A percentile compares a stretch with the other conserved stretches of the same genome.
Evolutionary conservation across 2,113 vertebrate species (phyloP).

Genomic region (Bubalus kerabau): DNA sequence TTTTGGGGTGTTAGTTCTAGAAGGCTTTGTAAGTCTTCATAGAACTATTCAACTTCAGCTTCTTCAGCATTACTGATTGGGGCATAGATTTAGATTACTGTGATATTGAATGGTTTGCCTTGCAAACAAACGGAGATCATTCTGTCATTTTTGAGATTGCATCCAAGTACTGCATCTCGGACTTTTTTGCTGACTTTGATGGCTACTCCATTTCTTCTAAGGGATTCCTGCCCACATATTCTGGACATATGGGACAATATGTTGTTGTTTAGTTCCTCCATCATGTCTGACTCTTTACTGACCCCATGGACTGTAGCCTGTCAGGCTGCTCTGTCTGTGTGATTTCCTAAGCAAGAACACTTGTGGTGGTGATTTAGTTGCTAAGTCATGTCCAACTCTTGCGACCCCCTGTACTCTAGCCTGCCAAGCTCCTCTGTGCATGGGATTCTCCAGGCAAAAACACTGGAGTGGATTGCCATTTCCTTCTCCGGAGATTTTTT

Average conservation of each 20-base stretch:
- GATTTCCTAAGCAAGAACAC: neutral
- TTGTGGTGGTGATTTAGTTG: neutral
- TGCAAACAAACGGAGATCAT: neutral
- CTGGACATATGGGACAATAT: neutral
- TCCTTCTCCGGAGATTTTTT: neutral
- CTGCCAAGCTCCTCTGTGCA: neutral
- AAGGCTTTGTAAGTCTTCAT: neutral
- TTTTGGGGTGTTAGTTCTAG: neutral
- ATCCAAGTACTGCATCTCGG: neutral
- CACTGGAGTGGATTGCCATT: neutral
- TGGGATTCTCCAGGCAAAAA: neutral
- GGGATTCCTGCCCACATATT: neutral
- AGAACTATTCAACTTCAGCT: neutral
- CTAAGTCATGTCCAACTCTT: neutral
- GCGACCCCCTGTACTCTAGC: neutral
- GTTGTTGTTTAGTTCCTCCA: neutral
- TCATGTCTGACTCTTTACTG: neutral
- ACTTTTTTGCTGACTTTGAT: neutral
- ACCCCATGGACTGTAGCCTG: neutral
- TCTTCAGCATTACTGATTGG: neutral
- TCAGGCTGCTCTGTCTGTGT: neutral
- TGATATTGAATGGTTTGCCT: neutral
- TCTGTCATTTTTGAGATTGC: neutral
- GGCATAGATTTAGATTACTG: neutral
- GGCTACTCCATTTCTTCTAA: neutral